These are phyloP conservation scores for Acropora yongei DNA, from an alignment of 64 coral and sea anemone genomes.

Conservation along the genomic window DNA sequence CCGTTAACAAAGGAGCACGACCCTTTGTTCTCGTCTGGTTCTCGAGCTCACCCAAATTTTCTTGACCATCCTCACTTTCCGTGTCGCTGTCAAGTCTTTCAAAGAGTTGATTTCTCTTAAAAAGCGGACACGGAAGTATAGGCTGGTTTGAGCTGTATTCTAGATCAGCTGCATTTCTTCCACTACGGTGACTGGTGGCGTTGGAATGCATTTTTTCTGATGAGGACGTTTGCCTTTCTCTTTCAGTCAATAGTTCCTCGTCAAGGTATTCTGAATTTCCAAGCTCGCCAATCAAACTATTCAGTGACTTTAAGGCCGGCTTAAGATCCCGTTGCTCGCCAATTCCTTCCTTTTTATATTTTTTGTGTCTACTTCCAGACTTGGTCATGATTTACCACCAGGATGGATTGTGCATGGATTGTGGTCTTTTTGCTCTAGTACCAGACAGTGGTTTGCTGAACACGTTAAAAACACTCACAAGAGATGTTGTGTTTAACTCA, in stretches of 20 bases:
- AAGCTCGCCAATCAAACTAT: not conserved
- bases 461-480: not conserved
- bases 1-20: not conserved
- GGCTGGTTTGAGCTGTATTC: not conserved
- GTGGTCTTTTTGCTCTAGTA: too few species aligned
- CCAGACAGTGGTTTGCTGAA: not conserved
- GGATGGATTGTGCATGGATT: too few species aligned
- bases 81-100: conserved; percentile 6
- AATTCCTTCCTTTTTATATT: not conserved
- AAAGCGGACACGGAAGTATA: not conserved
- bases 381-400: not conserved
- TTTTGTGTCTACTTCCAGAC: not conserved
- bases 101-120: not conserved
- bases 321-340: not conserved
- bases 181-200: not conserved
- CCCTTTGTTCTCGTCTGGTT: not conserved
- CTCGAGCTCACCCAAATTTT: not conserved
- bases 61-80: conserved; percentile 19
- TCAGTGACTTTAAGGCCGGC: not conserved
- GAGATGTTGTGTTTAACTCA: not conserved
- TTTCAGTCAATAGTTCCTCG: not conserved
- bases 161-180: not conserved
- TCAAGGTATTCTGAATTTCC: conserved; percentile 25
- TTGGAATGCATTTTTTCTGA: not conserved
- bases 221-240: not conserved